phyloP scores from a whole-genome alignment of 1,140 invertebrate species.

The Spodoptera litura region DNA sequence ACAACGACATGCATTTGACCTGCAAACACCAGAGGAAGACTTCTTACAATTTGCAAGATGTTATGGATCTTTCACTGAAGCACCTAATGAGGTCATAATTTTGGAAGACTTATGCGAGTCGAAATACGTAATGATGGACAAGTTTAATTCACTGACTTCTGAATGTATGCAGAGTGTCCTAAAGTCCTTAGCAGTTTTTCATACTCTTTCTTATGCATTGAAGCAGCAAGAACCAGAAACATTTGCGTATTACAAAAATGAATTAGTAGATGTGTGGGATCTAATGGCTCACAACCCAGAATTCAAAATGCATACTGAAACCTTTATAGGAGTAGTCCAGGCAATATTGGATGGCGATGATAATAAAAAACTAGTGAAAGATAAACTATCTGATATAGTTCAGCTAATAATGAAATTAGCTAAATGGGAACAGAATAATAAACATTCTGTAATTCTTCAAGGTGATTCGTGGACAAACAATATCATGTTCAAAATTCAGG shows the following conservation, averaged over 20 bases:
- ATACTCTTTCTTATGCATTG: constrained; percentile 55
- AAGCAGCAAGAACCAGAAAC: constrained; percentile 45
- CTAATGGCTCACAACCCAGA: neutral
- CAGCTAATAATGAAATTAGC: neutral
- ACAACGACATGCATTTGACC: constrained; percentile 60
- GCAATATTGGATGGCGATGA: constrained; percentile 37
- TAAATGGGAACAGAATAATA: constrained; percentile 56
- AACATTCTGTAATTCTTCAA: constrained; percentile 55
- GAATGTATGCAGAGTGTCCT: constrained; percentile 50
- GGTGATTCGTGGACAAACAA: constrained; percentile 59
- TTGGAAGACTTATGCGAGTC: constrained; percentile 55
- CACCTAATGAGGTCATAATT: constrained; percentile 53
- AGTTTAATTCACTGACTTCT: constrained; percentile 47
- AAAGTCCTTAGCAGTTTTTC: constrained; percentile 50
- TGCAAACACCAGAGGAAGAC: constrained; percentile 50
- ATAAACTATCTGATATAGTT: constrained; percentile 27
- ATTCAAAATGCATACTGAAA: constrained; percentile 2
- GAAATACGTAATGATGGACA: constrained; percentile 53
- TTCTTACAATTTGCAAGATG: constrained; percentile 75
- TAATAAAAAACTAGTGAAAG: constrained; percentile 26
- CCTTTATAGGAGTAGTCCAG: neutral
- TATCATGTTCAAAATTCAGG: constrained; percentile 53
- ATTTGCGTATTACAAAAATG: constrained; percentile 26
- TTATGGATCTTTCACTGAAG: constrained; percentile 63
- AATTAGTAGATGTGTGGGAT: constrained; percentile 45